Base-by-base conservation (phyloP, 2,797 vertebrate species). In the Lateolabrax maculatus region DNA sequence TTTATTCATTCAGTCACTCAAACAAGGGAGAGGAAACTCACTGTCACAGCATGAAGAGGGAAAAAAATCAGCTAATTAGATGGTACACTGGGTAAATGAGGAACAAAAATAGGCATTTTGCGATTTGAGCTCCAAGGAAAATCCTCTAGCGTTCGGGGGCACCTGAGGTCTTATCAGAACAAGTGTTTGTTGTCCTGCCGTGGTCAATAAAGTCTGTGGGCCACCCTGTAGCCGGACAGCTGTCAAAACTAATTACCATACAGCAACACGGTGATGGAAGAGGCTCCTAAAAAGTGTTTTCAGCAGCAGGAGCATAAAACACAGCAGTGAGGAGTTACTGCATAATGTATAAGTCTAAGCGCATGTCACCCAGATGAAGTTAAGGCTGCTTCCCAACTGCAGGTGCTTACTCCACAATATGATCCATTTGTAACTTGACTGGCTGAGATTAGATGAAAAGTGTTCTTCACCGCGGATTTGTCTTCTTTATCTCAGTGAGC, bases 161-260 rank as follows among this genome's bases (percentile, higher is more conserved):
- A 58, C 31, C 64, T 65, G 29, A 80, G 49, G 67, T 77, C 55
- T 77, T 18, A 70, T 76, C 77, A 66, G 75, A 74, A 67, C 64
- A 63, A 87, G 77, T 65, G 61, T 84, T 76, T 85, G 52, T 66
- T 10, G 60, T 79, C 83, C 78, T 66, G 80, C 81, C 8, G 36
- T 0, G 34, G 76, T 85, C 48, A 46, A 44, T 72, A 49, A 83
- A 67, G 65, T 67, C 63, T 69, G 34, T 0, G 25, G 53, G 67
- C 75, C 12, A 18, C 53, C 73, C 27, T 23, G 39, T 9, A 77
- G 85, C 76, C 12, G 57, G 84, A 75, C 84, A 84, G 77, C 80
- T 91, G 85, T 89, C 88, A 75, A 61, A 79, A 67, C 67, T 67
- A 76, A 83, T 87, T 73, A 71, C 49, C 9, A 23, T 6, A 62